Base-by-base conservation (phyloP, 2,797 vertebrate species). In the Syncerus caffer region DNA sequence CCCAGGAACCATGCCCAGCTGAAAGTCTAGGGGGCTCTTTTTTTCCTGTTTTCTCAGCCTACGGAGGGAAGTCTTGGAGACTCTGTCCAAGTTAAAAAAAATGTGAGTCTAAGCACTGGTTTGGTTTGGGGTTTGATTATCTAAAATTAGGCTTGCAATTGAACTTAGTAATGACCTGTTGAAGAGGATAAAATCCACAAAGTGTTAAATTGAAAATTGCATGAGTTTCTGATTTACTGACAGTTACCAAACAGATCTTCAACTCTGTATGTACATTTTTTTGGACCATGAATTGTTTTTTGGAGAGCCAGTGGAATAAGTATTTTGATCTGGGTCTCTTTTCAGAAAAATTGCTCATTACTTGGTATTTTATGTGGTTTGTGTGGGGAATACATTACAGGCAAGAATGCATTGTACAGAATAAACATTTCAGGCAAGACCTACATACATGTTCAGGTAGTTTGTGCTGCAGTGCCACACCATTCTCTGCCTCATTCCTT, bases 1-100 rank as follows among this genome's bases (percentile, higher is more conserved):
- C 84, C 76, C 76, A 96, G 60, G 93, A 97, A 94, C 93, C 94
- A 57, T 60, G n/a, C 96, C 98, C 91, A n/a, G 31, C 53, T 90
- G 50, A 93, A 93, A 96, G 87, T 58, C 76, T 60, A 93, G 55
- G 60, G 94, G 21, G 55, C 78, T 88, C 25, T 85, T 95, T 96
- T 89, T 76, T 76, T 92, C 71, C 90, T 95, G 19, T 90, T 95
- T 97, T 96, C 25, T 80, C 62, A 83, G 88, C 38, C 19, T 76
- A 62, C 53, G 62, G 31, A 87, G 51, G 27, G 60, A 96, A 93
- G 50, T 71, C 83, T 87, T 84, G 16, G 74, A 94, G 71, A 95
- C 45, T 89, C 55, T 84, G 45, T 84, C 10, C 34, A 60, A 67
- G 80, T 83, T 89, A 47, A 57, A 76, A 78, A 93, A 93, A 57